phyloP scores from a whole-genome alignment of 2,797 vertebrate genomes.

The Pangasius sanitwongsei region DNA sequence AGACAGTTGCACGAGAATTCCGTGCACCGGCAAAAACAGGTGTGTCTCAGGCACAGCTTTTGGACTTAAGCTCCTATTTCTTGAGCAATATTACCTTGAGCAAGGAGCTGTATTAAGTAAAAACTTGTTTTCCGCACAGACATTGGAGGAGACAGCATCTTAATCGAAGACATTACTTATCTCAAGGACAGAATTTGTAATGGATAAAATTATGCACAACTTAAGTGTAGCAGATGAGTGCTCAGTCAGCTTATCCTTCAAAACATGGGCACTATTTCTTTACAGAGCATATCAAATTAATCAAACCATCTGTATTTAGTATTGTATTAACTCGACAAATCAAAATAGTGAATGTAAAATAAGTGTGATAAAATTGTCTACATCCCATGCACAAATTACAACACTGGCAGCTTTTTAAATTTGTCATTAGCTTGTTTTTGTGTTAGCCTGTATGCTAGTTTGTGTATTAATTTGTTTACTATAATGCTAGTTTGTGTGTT shows the following conservation, averaged over 20 bases:
- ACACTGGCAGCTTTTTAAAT: background rate
- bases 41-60: background rate
- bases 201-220: background rate
- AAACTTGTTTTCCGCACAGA: background rate
- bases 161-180: background rate
- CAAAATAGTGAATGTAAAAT: too few relatives aligned
- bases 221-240: background rate
- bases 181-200: background rate
- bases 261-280: background rate
- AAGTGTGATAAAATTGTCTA: too few relatives aligned
- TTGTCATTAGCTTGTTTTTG: background rate
- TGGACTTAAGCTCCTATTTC: background rate
- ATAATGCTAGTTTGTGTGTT: background rate
- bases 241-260: background rate
- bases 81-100: background rate
- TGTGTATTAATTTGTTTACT: background rate
- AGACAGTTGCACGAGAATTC: background rate
- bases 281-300: background rate
- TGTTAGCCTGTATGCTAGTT: background rate
- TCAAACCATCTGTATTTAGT: background rate
- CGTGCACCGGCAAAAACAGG: background rate
- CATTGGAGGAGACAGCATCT: background rate
- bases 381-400: background rate
- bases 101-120: background rate
- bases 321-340: background rate